These are phyloP conservation scores for Prietella phreatophila DNA, from an alignment of 2,113 vertebrate genomes.

Conservation along the genomic window DNA sequence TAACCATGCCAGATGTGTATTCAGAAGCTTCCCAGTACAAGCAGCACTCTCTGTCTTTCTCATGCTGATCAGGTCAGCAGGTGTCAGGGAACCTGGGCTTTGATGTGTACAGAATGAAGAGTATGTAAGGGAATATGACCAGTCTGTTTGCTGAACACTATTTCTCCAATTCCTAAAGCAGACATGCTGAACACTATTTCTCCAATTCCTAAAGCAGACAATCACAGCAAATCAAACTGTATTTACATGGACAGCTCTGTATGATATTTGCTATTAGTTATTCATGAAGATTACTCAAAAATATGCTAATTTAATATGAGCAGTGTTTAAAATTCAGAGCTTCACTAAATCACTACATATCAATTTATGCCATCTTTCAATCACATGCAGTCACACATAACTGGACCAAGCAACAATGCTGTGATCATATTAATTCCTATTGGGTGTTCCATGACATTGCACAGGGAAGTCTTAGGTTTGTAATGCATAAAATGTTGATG, in stretches of 20 bases:
- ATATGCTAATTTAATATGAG: not conserved
- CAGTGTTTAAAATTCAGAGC: not conserved
- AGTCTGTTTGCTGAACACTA: too few species aligned
- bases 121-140: not conserved
- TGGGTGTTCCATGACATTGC: not conserved
- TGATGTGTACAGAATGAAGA: constrained; percentile 22
- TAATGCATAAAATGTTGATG: not conserved
- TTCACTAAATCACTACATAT: not conserved
- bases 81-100: constrained; percentile 14
- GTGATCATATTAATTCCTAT: not conserved
- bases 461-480: not conserved
- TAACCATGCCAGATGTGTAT: not conserved
- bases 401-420: not conserved
- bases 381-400: not conserved
- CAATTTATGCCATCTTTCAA: not conserved
- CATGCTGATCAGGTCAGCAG: constrained; percentile 32
- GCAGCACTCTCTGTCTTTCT: constrained; percentile 7
- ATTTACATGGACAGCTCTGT: not conserved
- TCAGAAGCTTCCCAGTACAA: not conserved
- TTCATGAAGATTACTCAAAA: not conserved
- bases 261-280: not conserved
- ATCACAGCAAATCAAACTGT: not conserved
- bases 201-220: not conserved
- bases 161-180: not conserved
- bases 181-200: not conserved